phyloP scores from a whole-genome alignment of 2,888 invertebrate genomes.

The Cataglyphis cursor region DNA sequence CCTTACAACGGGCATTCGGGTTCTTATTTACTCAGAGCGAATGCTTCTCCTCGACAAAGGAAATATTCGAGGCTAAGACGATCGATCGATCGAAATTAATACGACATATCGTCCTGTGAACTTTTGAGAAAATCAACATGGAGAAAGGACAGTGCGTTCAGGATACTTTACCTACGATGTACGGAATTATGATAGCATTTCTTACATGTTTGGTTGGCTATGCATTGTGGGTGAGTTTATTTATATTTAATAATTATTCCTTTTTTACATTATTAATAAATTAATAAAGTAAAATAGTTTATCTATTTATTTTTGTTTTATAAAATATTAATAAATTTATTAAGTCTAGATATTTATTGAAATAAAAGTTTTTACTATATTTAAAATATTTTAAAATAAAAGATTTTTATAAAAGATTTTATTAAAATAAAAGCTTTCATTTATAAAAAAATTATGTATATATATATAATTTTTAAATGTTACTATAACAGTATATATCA shows the following conservation, averaged over 20 bases:
- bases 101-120: neutral
- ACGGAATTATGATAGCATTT: slow-evolving; percentile 85
- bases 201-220: slow-evolving; percentile 83
- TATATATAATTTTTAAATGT: neutral
- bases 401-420: too few relatives aligned
- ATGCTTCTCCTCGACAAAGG: slow-evolving; percentile 55
- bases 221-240: slow-evolving; percentile 83
- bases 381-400: too few relatives aligned
- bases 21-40: slow-evolving; percentile 65
- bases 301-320: neutral
- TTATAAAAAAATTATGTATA: neutral
- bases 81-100: slow-evolving; percentile 43
- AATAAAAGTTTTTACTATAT: neutral
- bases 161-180: slow-evolving; percentile 83
- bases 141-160: slow-evolving; percentile 71
- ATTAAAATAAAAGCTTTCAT: neutral
- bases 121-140: slow-evolving; percentile 64
- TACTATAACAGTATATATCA: neutral
- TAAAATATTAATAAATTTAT: neutral
- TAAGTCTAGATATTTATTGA: neutral
- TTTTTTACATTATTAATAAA: neutral
- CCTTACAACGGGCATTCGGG: slow-evolving; percentile 63
- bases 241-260: neutral
- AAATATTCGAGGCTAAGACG: slow-evolving; percentile 55
- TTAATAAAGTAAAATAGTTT: neutral